Conservation (phyloP, 2,113 vertebrate species). For the Alouatta palliata region DNA sequence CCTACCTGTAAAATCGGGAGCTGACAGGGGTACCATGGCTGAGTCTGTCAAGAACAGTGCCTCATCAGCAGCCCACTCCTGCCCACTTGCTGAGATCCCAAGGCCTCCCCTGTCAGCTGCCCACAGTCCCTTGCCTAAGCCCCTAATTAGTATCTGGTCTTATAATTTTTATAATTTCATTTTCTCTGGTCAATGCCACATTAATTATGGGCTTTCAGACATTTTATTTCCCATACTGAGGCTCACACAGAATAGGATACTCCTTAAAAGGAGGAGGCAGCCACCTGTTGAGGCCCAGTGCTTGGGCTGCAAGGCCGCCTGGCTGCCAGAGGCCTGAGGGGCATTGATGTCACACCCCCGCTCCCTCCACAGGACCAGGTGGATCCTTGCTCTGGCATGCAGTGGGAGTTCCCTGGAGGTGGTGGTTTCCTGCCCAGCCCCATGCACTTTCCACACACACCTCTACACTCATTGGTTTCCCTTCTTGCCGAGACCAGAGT, state of each 20-base stretch:
- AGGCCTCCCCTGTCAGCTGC: background rate
- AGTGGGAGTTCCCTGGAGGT: background rate
- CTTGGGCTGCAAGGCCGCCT: background rate
- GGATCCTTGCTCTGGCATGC: background rate
- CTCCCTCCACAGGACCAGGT: rapidly evolving
- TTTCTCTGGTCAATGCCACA: background rate
- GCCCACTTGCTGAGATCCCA: rapidly evolving
- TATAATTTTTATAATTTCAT: background rate
- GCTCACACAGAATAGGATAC: background rate
- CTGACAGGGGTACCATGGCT: rapidly evolving
- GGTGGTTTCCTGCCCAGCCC: rapidly evolving
- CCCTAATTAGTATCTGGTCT: background rate
- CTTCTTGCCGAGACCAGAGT: background rate
- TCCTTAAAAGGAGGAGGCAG: background rate
- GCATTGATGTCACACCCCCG: rapidly evolving
- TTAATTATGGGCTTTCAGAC: background rate
- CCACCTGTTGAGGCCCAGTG: background rate
- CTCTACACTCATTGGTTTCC: background rate
- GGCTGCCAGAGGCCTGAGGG: background rate
- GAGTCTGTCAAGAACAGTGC: no score
- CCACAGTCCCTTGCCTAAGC: rapidly evolving
- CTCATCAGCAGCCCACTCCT: rapidly evolving
- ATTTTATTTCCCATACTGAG: background rate
- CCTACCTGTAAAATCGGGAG: background rate
- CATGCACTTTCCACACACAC: rapidly evolving